Evolutionary conservation across 2,113 vertebrate species (phyloP), one percentile per base, ranked within the genome.

Genomic region (Callipepla squamata): DNA sequence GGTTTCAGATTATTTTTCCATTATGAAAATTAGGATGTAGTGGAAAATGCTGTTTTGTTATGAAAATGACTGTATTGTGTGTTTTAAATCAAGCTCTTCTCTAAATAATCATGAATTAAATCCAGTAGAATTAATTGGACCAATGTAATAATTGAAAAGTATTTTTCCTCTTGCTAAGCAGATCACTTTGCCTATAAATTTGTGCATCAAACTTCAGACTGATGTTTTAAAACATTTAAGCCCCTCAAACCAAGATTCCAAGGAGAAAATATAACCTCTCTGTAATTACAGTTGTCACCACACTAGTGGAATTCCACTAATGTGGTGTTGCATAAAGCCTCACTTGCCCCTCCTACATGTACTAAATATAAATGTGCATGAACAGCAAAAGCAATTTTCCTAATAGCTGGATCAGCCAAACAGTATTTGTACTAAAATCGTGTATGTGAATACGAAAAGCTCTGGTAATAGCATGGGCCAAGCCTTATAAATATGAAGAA

Each of bases 361-460:
- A 61, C 94, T 96, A 96, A 96, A 96, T 95, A 95, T 95, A 96
- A 93, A 95, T 84, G 88, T 96, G 95, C 96, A 48, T 21, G 45
- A 95, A 28, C 83, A 95, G 95, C 96, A 93, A 80, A 93, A 93
- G 61, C 82, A 88, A 62, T 94, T 93, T 83, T 62, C 53, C 48
- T 86, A 81, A 83, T 88, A 86, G 44, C 88, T 90, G 87, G 70
- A 89, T 95, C 92, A 75, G 92, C 94, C 94, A 75, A 95, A 86
- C 32, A 66, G 58, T 68, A 40, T 77, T 87, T 92, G 44, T 34
- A 17, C 38, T 91, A 45, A 78, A 94, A 87, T 40, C 58, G n/a
- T 80, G 53, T 55, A 36, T 58, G 53, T 78, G 44, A 62, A 65
- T 47, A 28, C 66, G 32, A 26, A 50, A 28, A 81, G 68, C 40